Evolutionary conservation across 2,797 vertebrate genomes (phyloP).

Genomic region (Alcedo quadribrachys): DNA sequence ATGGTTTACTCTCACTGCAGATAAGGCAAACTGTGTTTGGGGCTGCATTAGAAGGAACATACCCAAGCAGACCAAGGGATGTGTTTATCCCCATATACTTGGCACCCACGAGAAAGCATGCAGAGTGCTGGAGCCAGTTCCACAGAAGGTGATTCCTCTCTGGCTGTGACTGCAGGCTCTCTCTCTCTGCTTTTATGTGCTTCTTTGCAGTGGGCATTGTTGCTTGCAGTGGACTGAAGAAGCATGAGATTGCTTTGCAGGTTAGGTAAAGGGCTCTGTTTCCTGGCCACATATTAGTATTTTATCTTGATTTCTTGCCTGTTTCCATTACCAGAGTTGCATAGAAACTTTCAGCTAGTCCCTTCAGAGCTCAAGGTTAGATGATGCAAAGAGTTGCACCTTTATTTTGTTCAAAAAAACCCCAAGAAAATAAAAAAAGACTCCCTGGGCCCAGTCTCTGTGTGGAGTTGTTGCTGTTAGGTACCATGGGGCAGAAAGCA

Average conservation of each 20-base stretch:
- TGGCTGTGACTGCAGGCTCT: not conserved
- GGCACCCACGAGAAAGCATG: not conserved
- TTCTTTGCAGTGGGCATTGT: not conserved
- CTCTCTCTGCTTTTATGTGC: not conserved
- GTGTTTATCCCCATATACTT: not conserved
- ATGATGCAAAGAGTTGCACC: not conserved
- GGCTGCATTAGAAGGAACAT: not conserved
- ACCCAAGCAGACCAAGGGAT: not conserved
- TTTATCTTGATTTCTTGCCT: not conserved
- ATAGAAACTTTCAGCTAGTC: not conserved
- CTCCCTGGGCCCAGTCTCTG: not conserved
- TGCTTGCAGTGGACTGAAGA: not conserved
- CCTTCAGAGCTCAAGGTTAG: not conserved
- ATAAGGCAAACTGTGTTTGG: not conserved
- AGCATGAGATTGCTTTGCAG: not conserved
- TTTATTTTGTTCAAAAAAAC: not conserved
- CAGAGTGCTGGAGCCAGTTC: not conserved
- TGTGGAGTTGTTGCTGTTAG: not conserved
- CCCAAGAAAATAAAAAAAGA: too few species aligned
- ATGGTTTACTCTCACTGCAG: not conserved
- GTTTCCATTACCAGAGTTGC: not conserved
- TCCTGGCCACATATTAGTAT: not conserved
- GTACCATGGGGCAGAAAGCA: not conserved
- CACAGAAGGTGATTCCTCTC: not conserved
- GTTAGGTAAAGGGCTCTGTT: not conserved